Conservation (phyloP, 2,888 invertebrate species). For the Eilema griseolum region DNA sequence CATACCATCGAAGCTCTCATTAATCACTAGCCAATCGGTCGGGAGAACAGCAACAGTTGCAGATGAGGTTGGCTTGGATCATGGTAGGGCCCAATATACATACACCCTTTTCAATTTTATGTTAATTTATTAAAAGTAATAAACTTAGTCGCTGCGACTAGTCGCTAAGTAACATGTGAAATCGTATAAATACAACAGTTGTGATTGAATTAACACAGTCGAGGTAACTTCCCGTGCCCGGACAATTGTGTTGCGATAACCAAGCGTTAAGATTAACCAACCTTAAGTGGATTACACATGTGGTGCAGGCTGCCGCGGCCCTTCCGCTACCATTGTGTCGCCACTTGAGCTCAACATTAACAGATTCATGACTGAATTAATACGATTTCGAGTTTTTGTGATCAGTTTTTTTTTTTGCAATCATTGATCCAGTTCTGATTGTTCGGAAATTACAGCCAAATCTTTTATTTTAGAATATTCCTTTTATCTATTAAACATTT, state of each 20-base stretch:
- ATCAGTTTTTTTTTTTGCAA: slow-evolving; percentile 20
- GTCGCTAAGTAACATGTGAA: not conserved
- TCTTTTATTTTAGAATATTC: not conserved
- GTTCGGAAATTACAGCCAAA: not conserved
- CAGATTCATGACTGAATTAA: slow-evolving; percentile 37
- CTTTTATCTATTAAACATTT: no score
- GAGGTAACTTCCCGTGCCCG: slow-evolving; percentile 53
- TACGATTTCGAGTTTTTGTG: slow-evolving; percentile 21
- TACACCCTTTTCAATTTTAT: not conserved
- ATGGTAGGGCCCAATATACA: no score
- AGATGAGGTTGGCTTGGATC: no score
- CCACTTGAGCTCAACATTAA: slow-evolving; percentile 39
- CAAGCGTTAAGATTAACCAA: slow-evolving; percentile 66
- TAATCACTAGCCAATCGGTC: no score
- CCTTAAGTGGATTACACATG: slow-evolving; percentile 79
- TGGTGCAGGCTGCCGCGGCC: slow-evolving; percentile 64
- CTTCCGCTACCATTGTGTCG: slow-evolving; percentile 58
- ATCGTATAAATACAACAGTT: slow-evolving; percentile 52
- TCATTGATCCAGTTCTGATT: not conserved
- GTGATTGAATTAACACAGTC: slow-evolving; percentile 72
- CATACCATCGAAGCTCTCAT: no score
- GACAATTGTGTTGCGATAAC: slow-evolving; percentile 56
- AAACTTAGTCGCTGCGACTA: not conserved
- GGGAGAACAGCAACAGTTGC: no score
- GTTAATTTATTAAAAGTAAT: not conserved